Evolutionary conservation across 2,113 vertebrate species (phyloP), one percentile per base, ranked within the genome.

Genomic region (Mugil cephalus): DNA sequence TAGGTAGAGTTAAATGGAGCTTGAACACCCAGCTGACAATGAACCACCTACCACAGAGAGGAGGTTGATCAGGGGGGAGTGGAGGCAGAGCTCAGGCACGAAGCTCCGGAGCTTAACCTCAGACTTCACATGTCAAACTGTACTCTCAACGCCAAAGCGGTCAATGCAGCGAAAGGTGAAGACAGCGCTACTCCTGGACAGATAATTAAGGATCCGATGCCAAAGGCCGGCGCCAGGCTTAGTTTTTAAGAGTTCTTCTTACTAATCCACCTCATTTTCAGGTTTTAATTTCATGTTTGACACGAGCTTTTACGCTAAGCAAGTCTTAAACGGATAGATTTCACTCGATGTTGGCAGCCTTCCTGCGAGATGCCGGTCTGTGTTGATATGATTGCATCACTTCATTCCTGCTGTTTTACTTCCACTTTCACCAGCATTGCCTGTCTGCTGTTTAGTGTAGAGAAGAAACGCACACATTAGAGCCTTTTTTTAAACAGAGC

Each of bases 1-100:
- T 89, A 87, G 90, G 91, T 88, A 74, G 72, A 86, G 88, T 80
- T 93, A 90, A 93, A 94, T 92, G 91, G 94, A 88, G 83, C 90
- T 82, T 90, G 87, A 94, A 94, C 79, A 86, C 80, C 76, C 74
- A 89, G 85, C 90, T 89, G 92, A 91, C 92, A 89, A 80, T 68
- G 74, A 80, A 58, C 59, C 63, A 10, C 82, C 84, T 39, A 80
- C 80, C 68, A 74, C 78, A 64, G 84, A 83, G 80, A 73, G 74
- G 80, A 73, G 74, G 80, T 79, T 76, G 75, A 86, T 87, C 76
- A 54, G 75, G 73, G 64, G n/a, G 60, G 62, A 68, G 74, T 43
- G 47, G 34, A 81, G 62, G 70, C 62, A 75, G 69, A 46, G 81
- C 72, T 73, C 30, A 54, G 71, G 51, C 72, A 53, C 2, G 18